These are phyloP conservation scores for Acanthaster planci DNA, from an alignment of 35 echinoderm and acorn worm genomes.

Conservation along the genomic window DNA sequence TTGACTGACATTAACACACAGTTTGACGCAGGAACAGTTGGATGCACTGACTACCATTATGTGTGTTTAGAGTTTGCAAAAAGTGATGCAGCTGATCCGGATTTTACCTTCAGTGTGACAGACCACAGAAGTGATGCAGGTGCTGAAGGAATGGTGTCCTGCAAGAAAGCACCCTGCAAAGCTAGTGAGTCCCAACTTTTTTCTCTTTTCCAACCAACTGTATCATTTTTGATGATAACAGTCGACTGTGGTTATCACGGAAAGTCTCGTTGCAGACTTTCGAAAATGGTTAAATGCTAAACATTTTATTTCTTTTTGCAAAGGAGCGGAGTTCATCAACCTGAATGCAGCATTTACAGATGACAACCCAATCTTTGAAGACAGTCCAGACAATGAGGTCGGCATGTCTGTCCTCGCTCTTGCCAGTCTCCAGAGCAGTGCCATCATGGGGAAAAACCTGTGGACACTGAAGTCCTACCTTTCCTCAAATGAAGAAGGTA, in stretches of 20 bases:
- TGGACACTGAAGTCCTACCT: conserved; percentile 57
- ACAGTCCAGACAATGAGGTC: conserved; percentile 49
- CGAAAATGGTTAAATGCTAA: no score
- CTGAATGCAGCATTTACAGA: conserved; percentile 49
- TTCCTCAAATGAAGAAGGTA: conserved; percentile 46
- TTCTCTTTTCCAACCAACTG: background rate
- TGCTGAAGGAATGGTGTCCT: conserved; percentile 42
- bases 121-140: background rate
- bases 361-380: conserved; percentile 56
- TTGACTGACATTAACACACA: conserved; percentile 53
- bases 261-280: no score
- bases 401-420: conserved; percentile 30
- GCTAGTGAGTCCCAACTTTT: background rate
- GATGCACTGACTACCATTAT: conserved; percentile 70
- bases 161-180: conserved; percentile 54
- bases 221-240: no score
- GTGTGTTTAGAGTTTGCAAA: conserved; percentile 78
- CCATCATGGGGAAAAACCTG: conserved; percentile 56
- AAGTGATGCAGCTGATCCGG: conserved; percentile 66
- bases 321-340: conserved; percentile 79
- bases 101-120: conserved; percentile 62
- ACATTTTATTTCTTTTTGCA: conserved; percentile 14
- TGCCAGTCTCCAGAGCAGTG: conserved; percentile 14
- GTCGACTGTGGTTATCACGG: no score
- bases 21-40: conserved; percentile 75